Conservation (phyloP, 2,888 invertebrate species). For the Perithous albicinctus region DNA sequence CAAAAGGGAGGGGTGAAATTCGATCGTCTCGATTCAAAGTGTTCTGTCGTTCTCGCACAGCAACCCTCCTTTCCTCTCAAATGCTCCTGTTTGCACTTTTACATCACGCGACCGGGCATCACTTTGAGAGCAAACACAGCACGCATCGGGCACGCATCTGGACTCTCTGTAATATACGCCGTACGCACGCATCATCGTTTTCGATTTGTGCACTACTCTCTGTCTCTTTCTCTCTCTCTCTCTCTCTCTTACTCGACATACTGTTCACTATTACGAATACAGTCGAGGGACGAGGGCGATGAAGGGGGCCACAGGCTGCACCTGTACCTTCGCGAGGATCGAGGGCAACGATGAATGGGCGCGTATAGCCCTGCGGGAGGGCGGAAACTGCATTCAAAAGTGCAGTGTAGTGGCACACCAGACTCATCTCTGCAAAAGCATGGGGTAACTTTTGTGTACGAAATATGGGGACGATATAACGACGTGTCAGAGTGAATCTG, state of each 20-base stretch:
- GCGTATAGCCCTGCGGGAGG: slow-evolving; percentile 35
- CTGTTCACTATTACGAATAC: slow-evolving; percentile 2
- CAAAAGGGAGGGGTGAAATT: slow-evolving; percentile 52
- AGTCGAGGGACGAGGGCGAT: slow-evolving; percentile 25
- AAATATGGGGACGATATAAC: slow-evolving; percentile 38
- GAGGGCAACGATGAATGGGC: slow-evolving; percentile 35
- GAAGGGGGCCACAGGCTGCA: slow-evolving; percentile 33
- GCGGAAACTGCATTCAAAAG: slow-evolving; percentile 19
- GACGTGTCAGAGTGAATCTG: slow-evolving; percentile 10
- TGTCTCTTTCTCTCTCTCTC: too few species aligned
- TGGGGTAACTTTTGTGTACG: slow-evolving; percentile 24
- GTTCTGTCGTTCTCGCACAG: slow-evolving; percentile 26
- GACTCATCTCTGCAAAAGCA: slow-evolving; percentile 8
- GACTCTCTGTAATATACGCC: background rate
- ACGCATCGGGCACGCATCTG: slow-evolving; percentile 67
- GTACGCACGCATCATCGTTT: slow-evolving; percentile 22
- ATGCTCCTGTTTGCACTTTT: slow-evolving; percentile 69
- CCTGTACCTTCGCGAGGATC: slow-evolving; percentile 33
- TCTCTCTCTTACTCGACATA: too few species aligned
- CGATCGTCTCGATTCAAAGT: slow-evolving; percentile 61
- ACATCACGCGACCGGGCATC: slow-evolving; percentile 51
- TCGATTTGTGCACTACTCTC: slow-evolving; percentile 31
- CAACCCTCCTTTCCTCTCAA: slow-evolving; percentile 3
- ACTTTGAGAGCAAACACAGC: slow-evolving; percentile 67
- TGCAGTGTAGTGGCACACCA: slow-evolving; percentile 15